Evolutionary conservation across 2,888 invertebrate species (phyloP), one percentile per base, ranked within the genome.

Genomic region (Drosophila eohydei): DNA sequence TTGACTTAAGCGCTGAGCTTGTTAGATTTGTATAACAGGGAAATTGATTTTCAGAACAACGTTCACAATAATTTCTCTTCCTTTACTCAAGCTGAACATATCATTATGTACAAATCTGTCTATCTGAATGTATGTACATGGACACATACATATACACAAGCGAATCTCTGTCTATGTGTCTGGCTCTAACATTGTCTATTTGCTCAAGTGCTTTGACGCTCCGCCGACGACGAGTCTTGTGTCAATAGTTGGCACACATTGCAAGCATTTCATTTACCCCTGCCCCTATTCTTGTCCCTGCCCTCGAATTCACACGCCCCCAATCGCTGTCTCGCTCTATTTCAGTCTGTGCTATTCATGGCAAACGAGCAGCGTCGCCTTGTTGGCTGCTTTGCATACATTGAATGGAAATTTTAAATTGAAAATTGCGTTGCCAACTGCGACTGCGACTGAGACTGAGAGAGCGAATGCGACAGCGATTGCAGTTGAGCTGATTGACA

Each of bases 201-300:
- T 89, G 82, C 79, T 87, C 74, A 84, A 84, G 84, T 79, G 74
- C 84, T 79, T 70, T 86, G 88, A 64, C 73, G 65, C 81, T 77
- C 54, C 71, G 71, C 50, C 75, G 55, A 66, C 77, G 60, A 59
- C 71, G 83, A 76, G 83, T 83, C 79, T 69, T 89, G 74, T 87
- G 88, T 87, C 84, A 89, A 84, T 84, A 84, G 81, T 81, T 87
- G 81, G 87, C 84, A 83, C 63, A 83, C 83, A 83, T 71, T 68
- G 78, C 60, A 73, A 67, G 55, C 76, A 76, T 71, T 64, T 61
- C 70, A 75, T 43, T 55, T 59, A 21, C 43, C 46, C 44, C 38
- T 26, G 21, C 28, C 7, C 63, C 21, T 5, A 4, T 9, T 40
- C 5, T 21, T 4, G 14, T 0, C 32, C 43, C 4, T 14, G 30